These are phyloP conservation scores for Actinostola sp. DNA, from an alignment of 92 coral and sea anemone genomes.

Conservation along the genomic window DNA sequence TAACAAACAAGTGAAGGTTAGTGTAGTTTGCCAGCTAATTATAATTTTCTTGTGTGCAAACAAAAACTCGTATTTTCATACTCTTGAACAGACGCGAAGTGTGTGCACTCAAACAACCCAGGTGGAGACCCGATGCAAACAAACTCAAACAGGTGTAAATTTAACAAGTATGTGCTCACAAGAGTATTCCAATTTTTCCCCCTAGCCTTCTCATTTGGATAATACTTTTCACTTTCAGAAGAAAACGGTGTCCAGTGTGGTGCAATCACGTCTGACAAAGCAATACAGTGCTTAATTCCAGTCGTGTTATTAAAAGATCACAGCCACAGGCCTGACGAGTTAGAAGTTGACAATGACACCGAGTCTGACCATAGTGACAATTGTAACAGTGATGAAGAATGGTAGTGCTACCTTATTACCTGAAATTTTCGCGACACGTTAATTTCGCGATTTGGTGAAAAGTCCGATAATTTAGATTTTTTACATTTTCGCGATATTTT, in stretches of 20 bases:
- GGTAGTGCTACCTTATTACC: too few relatives aligned
- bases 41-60: neutral
- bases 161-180: conserved; percentile 27
- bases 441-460: too few relatives aligned
- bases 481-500: too few relatives aligned
- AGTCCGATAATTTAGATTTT: too few relatives aligned
- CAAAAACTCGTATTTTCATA: neutral
- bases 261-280: neutral
- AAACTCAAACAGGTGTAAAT: conserved; percentile 31
- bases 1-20: neutral
- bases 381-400: too few relatives aligned
- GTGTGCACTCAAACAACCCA: conserved; percentile 23
- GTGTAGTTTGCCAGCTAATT: neutral
- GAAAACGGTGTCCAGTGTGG: neutral
- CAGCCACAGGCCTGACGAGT: too few relatives aligned
- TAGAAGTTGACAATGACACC: too few relatives aligned
- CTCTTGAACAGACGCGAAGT: conserved; percentile 28
- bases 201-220: neutral
- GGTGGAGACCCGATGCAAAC: conserved; percentile 23
- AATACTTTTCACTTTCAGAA: neutral
- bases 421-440: too few relatives aligned
- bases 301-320: neutral
- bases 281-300: neutral
- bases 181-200: neutral
- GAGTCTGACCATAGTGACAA: too few relatives aligned